phyloP scores from a whole-genome alignment of 2,888 invertebrate genomes.

The Drosophila kuntzei region DNA sequence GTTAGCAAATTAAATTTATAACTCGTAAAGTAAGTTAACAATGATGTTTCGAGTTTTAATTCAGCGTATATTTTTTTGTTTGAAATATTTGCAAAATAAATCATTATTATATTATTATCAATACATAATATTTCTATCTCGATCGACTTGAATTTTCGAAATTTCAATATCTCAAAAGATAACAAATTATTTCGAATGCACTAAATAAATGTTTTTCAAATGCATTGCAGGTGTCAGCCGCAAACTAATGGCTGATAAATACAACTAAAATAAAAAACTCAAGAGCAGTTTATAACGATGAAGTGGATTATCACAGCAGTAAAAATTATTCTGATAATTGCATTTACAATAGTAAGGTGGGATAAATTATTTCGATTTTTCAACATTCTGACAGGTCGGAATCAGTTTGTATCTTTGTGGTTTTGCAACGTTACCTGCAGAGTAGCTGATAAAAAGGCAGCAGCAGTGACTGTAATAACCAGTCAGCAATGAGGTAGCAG shows the following conservation, averaged over 20 bases:
- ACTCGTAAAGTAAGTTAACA: not conserved
- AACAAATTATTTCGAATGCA: too few relatives aligned
- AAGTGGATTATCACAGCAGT: not conserved
- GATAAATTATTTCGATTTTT: constrained; percentile 11
- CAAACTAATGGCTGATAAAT: constrained; percentile 1
- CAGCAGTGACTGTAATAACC: constrained; percentile 18
- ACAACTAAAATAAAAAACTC: not conserved
- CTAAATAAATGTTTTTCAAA: too few relatives aligned
- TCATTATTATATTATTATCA: too few relatives aligned
- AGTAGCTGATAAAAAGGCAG: constrained; percentile 18
- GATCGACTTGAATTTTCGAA: too few relatives aligned
- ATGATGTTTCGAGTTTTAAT: not conserved
- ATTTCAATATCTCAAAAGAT: too few relatives aligned
- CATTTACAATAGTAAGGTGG: not conserved
- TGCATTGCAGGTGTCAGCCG: not conserved
- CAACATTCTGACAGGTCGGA: constrained; percentile 12
- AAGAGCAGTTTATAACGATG: not conserved
- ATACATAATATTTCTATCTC: too few relatives aligned
- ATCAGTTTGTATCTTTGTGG: constrained; percentile 35
- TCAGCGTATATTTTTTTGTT: too few relatives aligned
- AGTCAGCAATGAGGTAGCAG: constrained; percentile 16
- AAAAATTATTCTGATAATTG: not conserved
- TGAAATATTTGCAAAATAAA: too few relatives aligned
- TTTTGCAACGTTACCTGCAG: constrained; percentile 45
- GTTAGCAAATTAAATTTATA: not conserved